Evolutionary conservation across 2,113 vertebrate species (phyloP), one percentile per base, ranked within the genome.

Genomic region (Cyanistes caeruleus): DNA sequence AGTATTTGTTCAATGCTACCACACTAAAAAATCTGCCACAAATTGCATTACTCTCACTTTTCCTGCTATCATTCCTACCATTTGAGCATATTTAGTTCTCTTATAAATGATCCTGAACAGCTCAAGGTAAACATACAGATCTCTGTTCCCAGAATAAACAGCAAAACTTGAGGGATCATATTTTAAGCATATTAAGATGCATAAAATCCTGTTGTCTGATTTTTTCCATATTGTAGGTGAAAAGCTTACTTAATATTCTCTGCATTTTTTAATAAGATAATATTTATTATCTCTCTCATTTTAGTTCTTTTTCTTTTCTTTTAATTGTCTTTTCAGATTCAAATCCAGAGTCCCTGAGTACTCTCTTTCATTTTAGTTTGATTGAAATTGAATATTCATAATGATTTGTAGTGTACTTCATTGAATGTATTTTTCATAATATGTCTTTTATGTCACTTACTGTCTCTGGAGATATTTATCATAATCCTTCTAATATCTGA

Each of bases 361-460:
- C 9, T 69, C 39, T 23, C 15, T 85, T 82, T 87, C 58, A 65
- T 92, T 92, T 88, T 58, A 58, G 9, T 86, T 88, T 79, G 90
- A 90, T 76, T 92, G 67, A 58, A 85, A 73, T 65, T 58, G 78
- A 90, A 88, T 94, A 94, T 93, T 90, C 92, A 80, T 90, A 80
- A 85, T 86, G 51, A 80, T 93, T 80, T 94, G n/a, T 67, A 65
- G 21, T 73, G 41, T 46, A 62, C 24, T 39, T 88, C 53, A 73
- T 65, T 86, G 88, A 90, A 90, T 39, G 5, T 41, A 51, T n/a
- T 85, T 83, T 83, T 83, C 53, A 83, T 77, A 80, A 80, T 76
- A 86, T 0, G 0, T 76, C 69, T 93, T 94, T 88, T 64, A 48
- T 93, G 43, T 80, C 67, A 69, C 39, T 86, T 73, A 69, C 20